phyloP scores from a whole-genome alignment of 2,113 vertebrate species.

The Oreotrochilus melanogaster region DNA sequence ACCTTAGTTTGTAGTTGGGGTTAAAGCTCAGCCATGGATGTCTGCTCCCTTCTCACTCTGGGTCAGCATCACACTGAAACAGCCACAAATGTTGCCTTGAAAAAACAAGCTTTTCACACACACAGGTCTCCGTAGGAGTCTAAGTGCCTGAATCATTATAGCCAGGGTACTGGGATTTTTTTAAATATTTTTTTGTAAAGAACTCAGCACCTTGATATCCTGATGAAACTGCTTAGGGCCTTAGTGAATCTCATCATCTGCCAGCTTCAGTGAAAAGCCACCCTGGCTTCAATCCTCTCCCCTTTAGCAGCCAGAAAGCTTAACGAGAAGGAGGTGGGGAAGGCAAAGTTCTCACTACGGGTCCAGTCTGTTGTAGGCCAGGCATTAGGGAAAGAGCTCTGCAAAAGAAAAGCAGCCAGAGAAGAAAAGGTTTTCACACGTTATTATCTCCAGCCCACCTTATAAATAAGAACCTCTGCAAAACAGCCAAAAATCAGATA shows the following conservation, averaged over 20 bases:
- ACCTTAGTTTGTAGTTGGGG: background rate
- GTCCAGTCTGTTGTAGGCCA: fast-evolving
- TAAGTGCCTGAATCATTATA: background rate
- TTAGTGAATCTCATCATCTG: background rate
- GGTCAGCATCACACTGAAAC: background rate
- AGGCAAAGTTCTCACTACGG: background rate
- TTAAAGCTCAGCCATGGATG: fast-evolving
- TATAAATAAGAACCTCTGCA: background rate
- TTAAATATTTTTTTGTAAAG: background rate
- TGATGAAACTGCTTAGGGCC: background rate
- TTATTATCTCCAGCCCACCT: background rate
- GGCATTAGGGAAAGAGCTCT: background rate
- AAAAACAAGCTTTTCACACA: background rate
- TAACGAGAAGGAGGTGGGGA: background rate
- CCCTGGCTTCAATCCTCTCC: background rate
- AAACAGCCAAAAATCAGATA: background rate
- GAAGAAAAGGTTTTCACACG: background rate
- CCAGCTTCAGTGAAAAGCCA: background rate
- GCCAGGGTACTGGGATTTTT: fast-evolving
- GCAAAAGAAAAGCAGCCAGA: background rate
- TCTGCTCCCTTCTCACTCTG: background rate
- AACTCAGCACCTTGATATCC: background rate
- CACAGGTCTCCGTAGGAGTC: background rate
- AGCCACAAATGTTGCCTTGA: background rate
- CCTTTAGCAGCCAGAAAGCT: background rate